Conservation (phyloP, 2,797 vertebrate genomes). For the Rhinatrema bivittatum region DNA sequence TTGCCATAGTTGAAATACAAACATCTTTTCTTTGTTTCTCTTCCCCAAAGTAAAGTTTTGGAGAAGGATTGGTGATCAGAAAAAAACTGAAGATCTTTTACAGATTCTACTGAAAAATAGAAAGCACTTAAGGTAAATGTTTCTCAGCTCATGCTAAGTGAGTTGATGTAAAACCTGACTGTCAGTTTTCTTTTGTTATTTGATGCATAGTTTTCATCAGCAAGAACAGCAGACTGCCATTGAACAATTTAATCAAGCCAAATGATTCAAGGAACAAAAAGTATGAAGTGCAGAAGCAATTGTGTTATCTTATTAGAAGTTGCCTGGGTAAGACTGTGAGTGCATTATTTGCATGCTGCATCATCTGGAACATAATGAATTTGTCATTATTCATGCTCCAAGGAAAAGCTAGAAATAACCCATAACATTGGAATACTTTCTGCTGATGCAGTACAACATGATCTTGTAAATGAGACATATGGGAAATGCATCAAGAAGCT, state of each 20-base stretch:
- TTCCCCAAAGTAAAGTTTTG: not conserved
- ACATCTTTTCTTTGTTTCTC: not conserved
- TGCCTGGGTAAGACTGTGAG: conserved; percentile 1
- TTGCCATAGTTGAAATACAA: no score
- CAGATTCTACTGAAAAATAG: conserved; percentile 13
- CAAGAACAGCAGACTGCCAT: conserved; percentile 9
- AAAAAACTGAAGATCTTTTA: no score
- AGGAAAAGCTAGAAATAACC: conserved; percentile 16
- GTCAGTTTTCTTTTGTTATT: conserved; percentile 11
- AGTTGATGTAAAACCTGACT: conserved; percentile 11
- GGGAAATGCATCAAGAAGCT: conserved; percentile 11
- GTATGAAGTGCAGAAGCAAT: not conserved
- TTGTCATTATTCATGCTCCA: conserved; percentile 1
- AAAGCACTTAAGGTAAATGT: conserved; percentile 5
- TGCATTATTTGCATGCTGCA: conserved; percentile 3
- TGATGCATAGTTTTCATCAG: no score
- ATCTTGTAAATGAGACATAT: conserved; percentile 17
- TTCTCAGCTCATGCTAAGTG: conserved; percentile 15
- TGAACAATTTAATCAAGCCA: conserved; percentile 4
- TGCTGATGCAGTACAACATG: conserved; percentile 2
- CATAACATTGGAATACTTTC: conserved; percentile 9
- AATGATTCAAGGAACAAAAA: conserved; percentile 4
- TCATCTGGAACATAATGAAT: conserved; percentile 6
- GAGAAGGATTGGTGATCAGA: not conserved
- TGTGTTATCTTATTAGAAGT: not conserved